Percentiles rank a stretch among this genome's conserved stretches.
phyloP scores from a whole-genome alignment of 2,113 vertebrate species.

The Suricata suricatta region DNA sequence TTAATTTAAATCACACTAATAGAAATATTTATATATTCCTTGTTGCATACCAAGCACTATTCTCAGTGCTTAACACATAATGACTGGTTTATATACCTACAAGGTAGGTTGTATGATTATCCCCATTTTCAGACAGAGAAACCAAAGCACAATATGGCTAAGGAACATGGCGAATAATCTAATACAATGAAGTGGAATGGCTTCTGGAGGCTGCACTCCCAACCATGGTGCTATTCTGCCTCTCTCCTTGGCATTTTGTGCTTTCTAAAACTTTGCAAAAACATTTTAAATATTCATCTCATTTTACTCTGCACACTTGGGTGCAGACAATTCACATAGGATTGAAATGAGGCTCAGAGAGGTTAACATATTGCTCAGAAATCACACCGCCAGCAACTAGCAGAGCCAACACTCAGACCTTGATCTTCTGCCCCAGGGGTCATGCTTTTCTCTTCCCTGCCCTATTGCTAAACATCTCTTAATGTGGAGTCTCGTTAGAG shows the following conservation, averaged over 20 bases:
- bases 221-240: background rate
- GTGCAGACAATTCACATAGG: background rate
- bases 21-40: background rate
- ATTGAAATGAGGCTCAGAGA: background rate
- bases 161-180: background rate
- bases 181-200: background rate
- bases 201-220: background rate
- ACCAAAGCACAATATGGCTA: background rate
- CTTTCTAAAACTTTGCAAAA: slow-evolving; percentile 10
- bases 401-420: background rate
- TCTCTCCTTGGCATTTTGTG: background rate
- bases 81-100: background rate
- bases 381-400: background rate
- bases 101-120: background rate
- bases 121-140: background rate
- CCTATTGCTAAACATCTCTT: background rate
- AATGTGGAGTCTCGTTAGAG: background rate
- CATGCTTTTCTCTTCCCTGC: background rate
- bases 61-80: background rate
- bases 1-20: background rate
- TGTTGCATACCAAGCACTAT: background rate
- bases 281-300: background rate
- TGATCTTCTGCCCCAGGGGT: background rate
- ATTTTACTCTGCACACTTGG: background rate
- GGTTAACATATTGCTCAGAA: background rate